These are phyloP conservation scores for Hycleus phaleratus DNA, from an alignment of 1,140 invertebrate species.

Conservation along the genomic window DNA sequence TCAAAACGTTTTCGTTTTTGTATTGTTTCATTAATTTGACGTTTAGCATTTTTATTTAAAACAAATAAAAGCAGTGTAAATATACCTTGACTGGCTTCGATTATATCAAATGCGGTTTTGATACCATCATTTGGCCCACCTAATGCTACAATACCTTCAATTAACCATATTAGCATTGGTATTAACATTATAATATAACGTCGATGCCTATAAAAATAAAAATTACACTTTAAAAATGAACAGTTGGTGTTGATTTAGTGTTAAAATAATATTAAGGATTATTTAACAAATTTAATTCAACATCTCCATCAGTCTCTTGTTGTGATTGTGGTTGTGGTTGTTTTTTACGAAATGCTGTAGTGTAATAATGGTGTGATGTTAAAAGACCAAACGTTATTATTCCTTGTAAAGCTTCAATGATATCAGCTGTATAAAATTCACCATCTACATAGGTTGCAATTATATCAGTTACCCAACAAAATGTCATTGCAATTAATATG, in stretches of 20 bases:
- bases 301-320: neutral
- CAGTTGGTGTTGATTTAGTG: too few species aligned
- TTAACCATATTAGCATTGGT: too few species aligned
- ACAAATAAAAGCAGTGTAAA: constrained; percentile 5
- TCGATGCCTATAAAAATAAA: too few species aligned
- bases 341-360: neutral
- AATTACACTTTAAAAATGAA: too few species aligned
- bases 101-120: constrained; percentile 1
- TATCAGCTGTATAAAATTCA: neutral
- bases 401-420: constrained; percentile 9
- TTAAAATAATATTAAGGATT: too few species aligned
- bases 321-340: neutral
- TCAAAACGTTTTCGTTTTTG: neutral
- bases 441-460: neutral
- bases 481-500: constrained; percentile 3
- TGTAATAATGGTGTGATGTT: constrained; percentile 3
- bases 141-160: too few species aligned
- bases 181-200: too few species aligned
- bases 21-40: neutral
- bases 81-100: constrained; percentile 5
- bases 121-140: neutral
- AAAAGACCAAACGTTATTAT: constrained; percentile 6
- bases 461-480: constrained; percentile 6
- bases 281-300: neutral
- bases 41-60: constrained; percentile 3